Percentiles rank a stretch among this genome's conserved stretches.
Conservation (phyloP, 2,797 vertebrate species). For the Taenioides sp. region DNA sequence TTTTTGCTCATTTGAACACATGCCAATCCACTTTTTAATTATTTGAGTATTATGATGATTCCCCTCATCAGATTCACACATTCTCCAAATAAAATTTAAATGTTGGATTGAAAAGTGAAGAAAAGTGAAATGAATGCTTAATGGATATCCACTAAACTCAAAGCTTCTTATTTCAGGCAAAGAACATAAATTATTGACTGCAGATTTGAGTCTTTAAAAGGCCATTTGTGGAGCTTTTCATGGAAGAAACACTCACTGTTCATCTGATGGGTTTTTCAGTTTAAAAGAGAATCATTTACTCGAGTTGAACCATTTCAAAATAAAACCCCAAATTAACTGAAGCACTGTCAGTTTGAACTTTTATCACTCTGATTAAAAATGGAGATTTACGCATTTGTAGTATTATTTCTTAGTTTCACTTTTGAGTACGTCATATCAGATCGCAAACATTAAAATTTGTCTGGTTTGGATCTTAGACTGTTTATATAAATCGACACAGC, state of each 20-base stretch:
- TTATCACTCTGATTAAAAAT: too few species aligned
- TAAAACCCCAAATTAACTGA: neutral
- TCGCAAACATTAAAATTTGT: too few species aligned
- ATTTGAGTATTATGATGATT: too few species aligned
- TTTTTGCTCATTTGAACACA: too few species aligned
- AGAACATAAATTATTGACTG: neutral
- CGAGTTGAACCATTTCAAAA: neutral
- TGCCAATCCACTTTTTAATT: too few species aligned
- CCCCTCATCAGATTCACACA: neutral
- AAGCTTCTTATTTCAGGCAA: neutral
- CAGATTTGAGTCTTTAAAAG: neutral
- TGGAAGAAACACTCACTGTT: neutral
- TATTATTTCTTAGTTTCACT: too few species aligned
- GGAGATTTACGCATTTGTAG: too few species aligned
- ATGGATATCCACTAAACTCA: neutral
- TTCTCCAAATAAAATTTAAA: neutral
- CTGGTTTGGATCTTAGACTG: too few species aligned
- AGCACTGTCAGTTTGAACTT: neutral
- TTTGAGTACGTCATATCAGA: too few species aligned
- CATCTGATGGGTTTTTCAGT: neutral
- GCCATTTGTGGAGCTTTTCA: neutral
- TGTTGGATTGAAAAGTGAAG: neutral
- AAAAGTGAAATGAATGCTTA: neutral
- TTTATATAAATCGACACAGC: too few species aligned
- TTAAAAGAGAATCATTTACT: slow-evolving; percentile 5